Evolutionary conservation across 2,797 vertebrate genomes (phyloP).

Genomic region (Epinephelus awoara): DNA sequence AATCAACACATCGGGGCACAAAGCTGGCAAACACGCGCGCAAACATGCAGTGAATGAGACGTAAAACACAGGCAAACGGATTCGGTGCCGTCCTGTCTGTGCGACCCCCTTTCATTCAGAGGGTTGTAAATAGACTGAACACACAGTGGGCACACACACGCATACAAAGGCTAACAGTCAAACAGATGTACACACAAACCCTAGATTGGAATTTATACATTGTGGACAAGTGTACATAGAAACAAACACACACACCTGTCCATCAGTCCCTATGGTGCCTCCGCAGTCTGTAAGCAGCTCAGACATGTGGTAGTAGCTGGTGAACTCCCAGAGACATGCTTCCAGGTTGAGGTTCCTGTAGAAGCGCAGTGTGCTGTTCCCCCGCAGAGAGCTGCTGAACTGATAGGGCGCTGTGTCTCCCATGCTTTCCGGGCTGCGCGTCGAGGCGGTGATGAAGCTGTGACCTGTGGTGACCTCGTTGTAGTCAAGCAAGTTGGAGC

Average conservation of each 20-base stretch:
- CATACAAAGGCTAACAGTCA: conserved; percentile 35
- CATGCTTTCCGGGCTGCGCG: conserved; percentile 83
- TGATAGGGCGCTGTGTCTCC: conserved; percentile 91
- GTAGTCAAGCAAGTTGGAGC: conserved; percentile 93
- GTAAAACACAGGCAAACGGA: conserved; percentile 61
- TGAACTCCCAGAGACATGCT: conserved; percentile 95
- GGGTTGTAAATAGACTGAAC: conserved; percentile 63
- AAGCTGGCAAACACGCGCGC: conserved; percentile 29
- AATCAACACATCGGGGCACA: conserved; percentile 15
- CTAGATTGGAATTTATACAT: conserved; percentile 48
- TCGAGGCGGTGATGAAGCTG: conserved; percentile 89
- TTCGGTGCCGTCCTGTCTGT: conserved; percentile 58
- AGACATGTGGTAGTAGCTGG: conserved; percentile 94
- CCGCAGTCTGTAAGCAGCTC: conserved; percentile 95
- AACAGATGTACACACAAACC: conserved; percentile 62
- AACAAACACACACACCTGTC: conserved; percentile 87
- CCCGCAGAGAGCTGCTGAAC: conserved; percentile 87
- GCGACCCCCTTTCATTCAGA: conserved; percentile 25
- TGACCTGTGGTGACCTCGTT: conserved; percentile 92
- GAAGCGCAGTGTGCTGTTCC: conserved; percentile 89
- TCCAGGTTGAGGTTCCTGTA: conserved; percentile 94
- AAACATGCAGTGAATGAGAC: conserved; percentile 41
- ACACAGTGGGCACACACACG: conserved; percentile 47
- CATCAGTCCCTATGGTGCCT: conserved; percentile 93
- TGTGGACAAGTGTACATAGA: conserved; percentile 21